Conservation (phyloP, 1,140 invertebrate genomes). For the Brachionus sp. region DNA sequence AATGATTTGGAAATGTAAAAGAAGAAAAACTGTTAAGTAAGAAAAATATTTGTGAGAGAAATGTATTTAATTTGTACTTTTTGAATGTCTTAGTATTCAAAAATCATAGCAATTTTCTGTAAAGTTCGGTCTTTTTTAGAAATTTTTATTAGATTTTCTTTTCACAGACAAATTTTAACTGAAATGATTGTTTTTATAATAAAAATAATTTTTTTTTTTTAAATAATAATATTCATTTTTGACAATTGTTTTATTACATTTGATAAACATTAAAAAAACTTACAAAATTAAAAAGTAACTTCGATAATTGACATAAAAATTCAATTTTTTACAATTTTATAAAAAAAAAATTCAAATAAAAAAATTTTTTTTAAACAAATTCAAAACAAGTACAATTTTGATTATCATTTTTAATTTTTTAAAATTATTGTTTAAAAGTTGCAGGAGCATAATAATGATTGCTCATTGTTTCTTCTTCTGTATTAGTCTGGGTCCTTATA, state of each 20-base stretch:
- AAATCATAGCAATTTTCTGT: too few species aligned
- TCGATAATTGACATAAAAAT: not conserved
- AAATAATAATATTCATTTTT: too few species aligned
- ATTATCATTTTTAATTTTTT: not conserved
- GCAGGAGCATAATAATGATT: not conserved
- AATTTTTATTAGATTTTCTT: too few species aligned
- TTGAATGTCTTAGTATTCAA: too few species aligned
- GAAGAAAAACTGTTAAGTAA: too few species aligned
- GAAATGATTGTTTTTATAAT: too few species aligned
- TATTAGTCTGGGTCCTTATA: not conserved
- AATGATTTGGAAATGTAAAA: too few species aligned
- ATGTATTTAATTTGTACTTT: too few species aligned
- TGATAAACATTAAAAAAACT: not conserved
- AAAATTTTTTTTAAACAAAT: not conserved
- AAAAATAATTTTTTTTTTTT: too few species aligned
- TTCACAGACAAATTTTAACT: too few species aligned
- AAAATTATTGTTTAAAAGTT: not conserved
- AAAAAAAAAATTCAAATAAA: conserved; percentile 7
- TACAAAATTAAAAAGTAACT: not conserved
- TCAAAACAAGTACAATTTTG: not conserved
- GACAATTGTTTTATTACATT: not conserved
- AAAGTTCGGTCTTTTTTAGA: too few species aligned
- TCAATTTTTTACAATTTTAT: not conserved
- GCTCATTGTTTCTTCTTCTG: not conserved
- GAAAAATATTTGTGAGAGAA: too few species aligned